These are phyloP conservation scores for Bubo blakistoni DNA, from an alignment of 2,113 vertebrate genomes.

Conservation along the genomic window DNA sequence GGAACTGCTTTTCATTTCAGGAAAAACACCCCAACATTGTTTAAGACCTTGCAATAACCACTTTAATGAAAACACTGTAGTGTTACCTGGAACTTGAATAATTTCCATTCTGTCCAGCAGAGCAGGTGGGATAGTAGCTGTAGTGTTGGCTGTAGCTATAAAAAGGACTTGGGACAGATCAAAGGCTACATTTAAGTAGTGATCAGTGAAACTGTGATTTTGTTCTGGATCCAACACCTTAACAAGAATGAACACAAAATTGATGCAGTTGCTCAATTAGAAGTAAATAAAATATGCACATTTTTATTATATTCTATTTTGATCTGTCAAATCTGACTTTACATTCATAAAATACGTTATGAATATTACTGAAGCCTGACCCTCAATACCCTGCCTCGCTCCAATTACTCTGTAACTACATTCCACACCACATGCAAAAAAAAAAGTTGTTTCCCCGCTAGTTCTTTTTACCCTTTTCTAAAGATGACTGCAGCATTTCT, in stretches of 20 bases:
- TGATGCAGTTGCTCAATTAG: background rate
- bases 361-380: background rate
- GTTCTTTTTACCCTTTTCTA: background rate
- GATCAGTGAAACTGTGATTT: slow-evolving; percentile 96
- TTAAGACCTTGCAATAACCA: background rate
- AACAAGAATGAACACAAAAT: background rate
- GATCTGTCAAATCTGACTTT: background rate
- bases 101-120: slow-evolving; percentile 96
- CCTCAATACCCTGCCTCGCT: background rate
- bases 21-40: background rate
- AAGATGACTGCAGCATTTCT: background rate
- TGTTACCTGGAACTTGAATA: slow-evolving; percentile 91
- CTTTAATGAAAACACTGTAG: background rate
- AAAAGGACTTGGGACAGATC: slow-evolving; percentile 98
- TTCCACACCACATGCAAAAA: background rate
- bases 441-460: background rate
- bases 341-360: background rate
- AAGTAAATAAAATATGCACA: background rate
- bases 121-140: slow-evolving; percentile 89
- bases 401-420: background rate
- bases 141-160: slow-evolving; percentile 95
- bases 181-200: slow-evolving; percentile 95
- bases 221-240: slow-evolving; percentile 97
- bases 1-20: background rate
- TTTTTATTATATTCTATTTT: background rate